These are phyloP conservation scores for Lepus europaeus DNA, from an alignment of 2,113 vertebrate genomes.

Conservation along the genomic window DNA sequence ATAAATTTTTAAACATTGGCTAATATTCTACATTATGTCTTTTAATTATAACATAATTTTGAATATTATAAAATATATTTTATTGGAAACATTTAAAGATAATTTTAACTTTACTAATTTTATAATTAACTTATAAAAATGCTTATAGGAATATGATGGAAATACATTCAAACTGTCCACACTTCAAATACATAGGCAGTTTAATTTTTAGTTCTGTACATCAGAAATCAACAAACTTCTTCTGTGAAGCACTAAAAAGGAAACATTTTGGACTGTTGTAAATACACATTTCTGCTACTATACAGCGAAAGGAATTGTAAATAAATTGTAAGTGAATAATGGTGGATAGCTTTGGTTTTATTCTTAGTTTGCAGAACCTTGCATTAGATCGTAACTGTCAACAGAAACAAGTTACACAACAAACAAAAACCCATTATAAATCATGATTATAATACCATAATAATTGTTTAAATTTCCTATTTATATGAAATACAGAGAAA, in stretches of 20 bases:
- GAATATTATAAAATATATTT: conserved; percentile 26
- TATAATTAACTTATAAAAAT: conserved; percentile 34
- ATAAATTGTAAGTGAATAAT: background rate
- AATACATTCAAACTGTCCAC: conserved; percentile 21
- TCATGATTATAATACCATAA: background rate
- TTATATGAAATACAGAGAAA: too few species aligned
- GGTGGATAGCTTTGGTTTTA: background rate
- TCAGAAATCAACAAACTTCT: background rate
- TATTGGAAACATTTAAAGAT: background rate
- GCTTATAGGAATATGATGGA: background rate
- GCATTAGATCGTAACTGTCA: background rate
- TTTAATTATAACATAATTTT: conserved; percentile 23
- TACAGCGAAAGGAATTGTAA: background rate
- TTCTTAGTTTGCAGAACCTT: background rate
- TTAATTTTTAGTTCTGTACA: conserved; percentile 40
- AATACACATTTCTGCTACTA: background rate
- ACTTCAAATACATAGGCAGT: background rate
- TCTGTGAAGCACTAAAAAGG: background rate
- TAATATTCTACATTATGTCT: background rate
- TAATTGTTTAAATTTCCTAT: too few species aligned
- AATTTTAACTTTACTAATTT: conserved; percentile 15
- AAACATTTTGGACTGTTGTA: background rate
- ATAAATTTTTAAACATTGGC: background rate
- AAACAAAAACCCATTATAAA: background rate
- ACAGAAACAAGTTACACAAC: background rate